These are phyloP conservation scores for Hypotaenidia philippensis DNA, from an alignment of 2,797 vertebrate genomes.

Conservation along the genomic window DNA sequence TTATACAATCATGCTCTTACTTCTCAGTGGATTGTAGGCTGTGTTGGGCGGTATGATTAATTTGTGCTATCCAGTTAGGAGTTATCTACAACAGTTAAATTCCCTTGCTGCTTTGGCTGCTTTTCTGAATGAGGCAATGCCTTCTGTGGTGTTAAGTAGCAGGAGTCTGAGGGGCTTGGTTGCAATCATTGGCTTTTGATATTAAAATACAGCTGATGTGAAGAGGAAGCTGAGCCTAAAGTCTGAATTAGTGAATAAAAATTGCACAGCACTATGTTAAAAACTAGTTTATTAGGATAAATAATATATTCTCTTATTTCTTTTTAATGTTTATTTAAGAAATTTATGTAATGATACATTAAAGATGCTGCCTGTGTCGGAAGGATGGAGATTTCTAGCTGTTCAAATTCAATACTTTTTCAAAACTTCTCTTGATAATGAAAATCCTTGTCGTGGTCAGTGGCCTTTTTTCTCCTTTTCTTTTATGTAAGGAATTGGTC, in stretches of 20 bases:
- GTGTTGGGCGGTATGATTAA: not conserved
- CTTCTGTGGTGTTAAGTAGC: slow-evolving; percentile 3
- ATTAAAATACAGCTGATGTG: not conserved
- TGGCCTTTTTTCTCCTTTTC: not conserved
- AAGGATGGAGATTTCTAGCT: not conserved
- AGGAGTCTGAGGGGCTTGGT: not conserved
- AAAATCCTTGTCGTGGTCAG: not conserved
- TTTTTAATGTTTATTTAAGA: not conserved
- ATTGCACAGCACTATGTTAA: not conserved
- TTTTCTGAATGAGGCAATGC: not conserved
- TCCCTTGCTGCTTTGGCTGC: not conserved
- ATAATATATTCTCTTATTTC: not conserved
- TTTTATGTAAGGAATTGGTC: not conserved
- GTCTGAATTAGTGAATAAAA: not conserved
- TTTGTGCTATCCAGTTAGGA: not conserved
- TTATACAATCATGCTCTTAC: not conserved
- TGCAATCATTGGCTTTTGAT: not conserved
- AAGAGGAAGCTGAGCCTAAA: not conserved
- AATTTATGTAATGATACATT: not conserved
- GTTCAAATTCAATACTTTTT: not conserved
- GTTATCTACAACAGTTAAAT: not conserved
- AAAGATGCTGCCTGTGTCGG: not conserved
- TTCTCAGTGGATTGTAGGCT: not conserved
- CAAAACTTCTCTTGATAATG: not conserved
- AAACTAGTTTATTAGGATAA: not conserved